These are phyloP conservation scores for Acleris laterana DNA, from an alignment of 2,888 invertebrate genomes.

Conservation along the genomic window DNA sequence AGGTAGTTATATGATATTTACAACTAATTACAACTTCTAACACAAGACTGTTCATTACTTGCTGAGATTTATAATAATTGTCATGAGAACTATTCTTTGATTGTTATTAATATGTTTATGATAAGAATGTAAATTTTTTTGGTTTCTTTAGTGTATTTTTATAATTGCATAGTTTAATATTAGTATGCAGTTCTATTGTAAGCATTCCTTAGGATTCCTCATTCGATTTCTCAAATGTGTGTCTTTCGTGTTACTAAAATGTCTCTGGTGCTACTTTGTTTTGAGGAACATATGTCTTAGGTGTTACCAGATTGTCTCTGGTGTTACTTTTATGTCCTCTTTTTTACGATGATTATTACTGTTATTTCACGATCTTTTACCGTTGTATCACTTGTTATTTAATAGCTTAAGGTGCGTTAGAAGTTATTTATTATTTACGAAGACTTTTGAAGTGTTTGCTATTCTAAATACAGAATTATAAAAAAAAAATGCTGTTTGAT, in stretches of 20 bases:
- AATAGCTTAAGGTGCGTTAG: constrained; percentile 6
- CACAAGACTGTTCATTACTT: constrained; percentile 2
- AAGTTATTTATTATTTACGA: constrained; percentile 7
- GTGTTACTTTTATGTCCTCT: constrained; percentile 1
- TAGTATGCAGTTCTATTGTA: constrained; percentile 3
- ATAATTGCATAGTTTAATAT: background rate
- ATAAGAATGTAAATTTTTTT: constrained; percentile 2
- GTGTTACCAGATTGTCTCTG: constrained; percentile 5
- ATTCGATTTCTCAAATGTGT: constrained; percentile 3
- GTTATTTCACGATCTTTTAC: constrained; percentile 4
- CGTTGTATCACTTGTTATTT: constrained; percentile 4
- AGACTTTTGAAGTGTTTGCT: constrained; percentile 5
- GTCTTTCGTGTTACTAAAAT: background rate
- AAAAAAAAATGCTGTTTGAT: too few species aligned
- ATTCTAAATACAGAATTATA: constrained; percentile 1
- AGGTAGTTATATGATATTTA: constrained; percentile 1
- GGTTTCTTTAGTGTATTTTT: constrained; percentile 7
- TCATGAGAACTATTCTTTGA: constrained; percentile 4
- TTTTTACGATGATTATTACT: constrained; percentile 7
- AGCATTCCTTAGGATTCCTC: constrained; percentile 4
- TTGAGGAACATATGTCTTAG: constrained; percentile 4
- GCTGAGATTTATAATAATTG: constrained; percentile 6
- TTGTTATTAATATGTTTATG: constrained; percentile 4
- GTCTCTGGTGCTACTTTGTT: background rate
- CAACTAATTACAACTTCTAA: constrained; percentile 1